Base-by-base conservation (phyloP, 2,113 vertebrate species). In the Parus major region DNA sequence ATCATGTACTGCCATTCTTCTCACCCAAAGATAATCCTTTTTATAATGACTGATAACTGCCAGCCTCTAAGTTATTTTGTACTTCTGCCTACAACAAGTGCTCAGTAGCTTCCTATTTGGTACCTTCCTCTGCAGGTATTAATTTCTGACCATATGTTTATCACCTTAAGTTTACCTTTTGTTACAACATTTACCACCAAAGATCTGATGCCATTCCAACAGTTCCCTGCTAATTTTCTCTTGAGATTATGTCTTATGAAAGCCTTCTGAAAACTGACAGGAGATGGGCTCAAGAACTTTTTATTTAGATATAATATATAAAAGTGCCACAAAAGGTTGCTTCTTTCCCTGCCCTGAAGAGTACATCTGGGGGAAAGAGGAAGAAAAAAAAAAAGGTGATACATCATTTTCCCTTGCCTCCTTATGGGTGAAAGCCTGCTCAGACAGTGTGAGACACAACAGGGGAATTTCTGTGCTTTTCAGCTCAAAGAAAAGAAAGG, bases 31-130 rank as follows among this genome's bases (percentile, higher is more conserved):
- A 79, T 52, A 75, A 89, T 61, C 61, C 76, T 85, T 86, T 88
- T 63, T 80, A 60, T 36, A 63, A 82, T 64, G 92, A 53, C 72
- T 89, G 4, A 60, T 83, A 93, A 94, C 85, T 90, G 49, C 52
- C 86, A 88, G 53, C 53, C 69, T 88, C 88, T 92, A 91, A 80
- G 61, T 63, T 79, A 78, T 92, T 96, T 89, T 76, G 76, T 93
- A 75, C 22, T 92, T 88, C 52, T 82, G 60, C 56, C 44, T 78
- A 35, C 0, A 2, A 87, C 56, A 90, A 95, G 33, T 15, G 63
- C 60, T 92, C 9, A 1, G 44, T 61, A 69, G 46, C 56, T 85
- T 90, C 75, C 42, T 76, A 13, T 89, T 72, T 63, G 33, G 66
- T 82, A 72, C 81, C 63, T 52, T 89, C 49, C 35, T 65, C 17